Evolutionary conservation across 30 jellyfish, hydroid and myxozoan species (phyloP), one percentile per base, ranked within the genome.

Genomic region (Nemopilema nomurai): DNA sequence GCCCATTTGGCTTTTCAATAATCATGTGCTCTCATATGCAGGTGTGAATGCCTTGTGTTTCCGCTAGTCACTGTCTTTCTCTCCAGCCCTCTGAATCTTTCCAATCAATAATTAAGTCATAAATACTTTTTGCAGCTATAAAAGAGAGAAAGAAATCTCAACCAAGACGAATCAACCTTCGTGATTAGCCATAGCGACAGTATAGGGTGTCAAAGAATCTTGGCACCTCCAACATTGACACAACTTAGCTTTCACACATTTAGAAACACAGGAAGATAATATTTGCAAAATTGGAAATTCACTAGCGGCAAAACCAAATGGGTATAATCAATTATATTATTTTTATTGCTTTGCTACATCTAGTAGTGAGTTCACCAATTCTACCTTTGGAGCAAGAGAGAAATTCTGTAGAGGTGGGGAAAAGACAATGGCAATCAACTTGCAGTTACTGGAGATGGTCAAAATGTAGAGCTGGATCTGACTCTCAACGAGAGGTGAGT

Each of bases 401-500:
- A 16, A 75, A 77, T 26, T 29, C 78, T 0, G 32, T 27, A 50
- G 71, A 62, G 21, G 28, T 52, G 16, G 78, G 62, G 19, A 62
- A 28, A 31, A 31, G 95, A 30, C 95, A 86, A 86, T 86, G 95
- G 95, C 90, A 69, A 69, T 28, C 95, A 18, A 86, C 95, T 18
- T 86, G 95, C 74, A 86, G 95, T 50, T 86, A 73, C 25, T 86
- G 95, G 95, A 76, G 95, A 77, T 86, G 95, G 95, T 86, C 95
- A 27, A 86, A 73, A 57, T 86, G 95, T 71, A 67, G 95, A 13
- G 94, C 88, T 28, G 77, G 62, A 66, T 77, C 87, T 1, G 62
- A 32, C 50, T 0, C 22, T 24, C 41, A 77, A 23, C 25, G 49
- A 62, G 49, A 57, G 87, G 87, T 62, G 32, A 63, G 78, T 0